A percentile compares a stretch with the other conserved stretches of the same genome.
phyloP scores from a whole-genome alignment of 1,140 invertebrate species.

The Dendroctonus ponderosae region DNA sequence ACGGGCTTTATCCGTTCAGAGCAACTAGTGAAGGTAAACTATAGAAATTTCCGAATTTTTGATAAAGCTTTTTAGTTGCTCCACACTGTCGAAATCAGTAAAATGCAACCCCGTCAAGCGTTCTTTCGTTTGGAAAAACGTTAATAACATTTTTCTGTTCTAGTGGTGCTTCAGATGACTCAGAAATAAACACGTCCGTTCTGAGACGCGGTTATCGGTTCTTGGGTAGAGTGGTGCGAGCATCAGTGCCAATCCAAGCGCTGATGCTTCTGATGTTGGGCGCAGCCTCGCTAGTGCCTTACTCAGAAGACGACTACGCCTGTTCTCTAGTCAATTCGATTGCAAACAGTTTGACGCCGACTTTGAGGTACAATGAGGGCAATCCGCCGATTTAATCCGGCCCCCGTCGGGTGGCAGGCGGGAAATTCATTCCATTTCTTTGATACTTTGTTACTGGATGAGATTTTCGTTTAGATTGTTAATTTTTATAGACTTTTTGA shows the following conservation, averaged over 20 bases:
- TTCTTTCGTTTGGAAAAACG: no score
- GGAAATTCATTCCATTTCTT: constrained; percentile 42
- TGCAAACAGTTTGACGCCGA: constrained; percentile 75
- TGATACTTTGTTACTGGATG: constrained; percentile 10
- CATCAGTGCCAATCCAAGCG: constrained; percentile 88
- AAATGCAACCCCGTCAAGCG: no score
- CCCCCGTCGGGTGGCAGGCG: constrained; percentile 16
- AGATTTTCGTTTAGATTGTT: constrained; percentile 12
- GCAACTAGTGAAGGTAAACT: no score
- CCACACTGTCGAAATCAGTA: no score
- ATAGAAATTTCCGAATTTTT: no score
- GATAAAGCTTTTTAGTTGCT: no score
- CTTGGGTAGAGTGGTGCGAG: constrained; percentile 80
- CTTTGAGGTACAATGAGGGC: constrained; percentile 83
- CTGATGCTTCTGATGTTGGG: constrained; percentile 85
- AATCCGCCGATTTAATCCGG: constrained; percentile 76
- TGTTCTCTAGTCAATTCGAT: constrained; percentile 82
- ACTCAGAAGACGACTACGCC: constrained; percentile 80
- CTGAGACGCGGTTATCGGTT: constrained; percentile 75
- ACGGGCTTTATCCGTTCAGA: no score
- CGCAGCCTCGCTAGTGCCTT: constrained; percentile 81
- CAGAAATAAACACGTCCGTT: constrained; percentile 60
- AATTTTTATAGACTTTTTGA: constrained; percentile 29
- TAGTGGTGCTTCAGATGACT: constrained; percentile 30
- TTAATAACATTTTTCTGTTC: neutral